Evolutionary conservation across 64 coral and sea anemone genomes (phyloP).

Genomic region (Pocillopora damicornis): DNA sequence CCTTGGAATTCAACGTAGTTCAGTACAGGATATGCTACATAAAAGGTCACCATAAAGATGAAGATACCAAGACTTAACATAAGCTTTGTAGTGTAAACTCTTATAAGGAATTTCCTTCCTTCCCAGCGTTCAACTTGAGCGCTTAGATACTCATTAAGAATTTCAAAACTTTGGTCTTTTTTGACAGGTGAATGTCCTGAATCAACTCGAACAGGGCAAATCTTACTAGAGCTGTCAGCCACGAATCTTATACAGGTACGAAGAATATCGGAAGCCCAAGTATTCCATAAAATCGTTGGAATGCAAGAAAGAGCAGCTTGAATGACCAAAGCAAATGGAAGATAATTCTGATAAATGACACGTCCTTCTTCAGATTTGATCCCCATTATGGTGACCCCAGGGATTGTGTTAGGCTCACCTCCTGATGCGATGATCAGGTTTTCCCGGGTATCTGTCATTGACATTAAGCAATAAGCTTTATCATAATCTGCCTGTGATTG

Average conservation of each 20-base stretch:
- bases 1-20: slow-evolving; percentile 49
- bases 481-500: slow-evolving; percentile 67
- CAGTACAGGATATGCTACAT: slow-evolving; percentile 51
- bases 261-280: slow-evolving; percentile 49
- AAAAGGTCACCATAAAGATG: slow-evolving; percentile 54
- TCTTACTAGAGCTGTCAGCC: slow-evolving; percentile 4
- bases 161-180: neutral
- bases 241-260: slow-evolving; percentile 57
- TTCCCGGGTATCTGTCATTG: slow-evolving; percentile 68
- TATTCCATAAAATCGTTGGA: slow-evolving; percentile 60
- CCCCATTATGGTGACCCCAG: slow-evolving; percentile 44
- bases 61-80: slow-evolving; percentile 59
- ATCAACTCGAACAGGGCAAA: neutral
- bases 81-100: slow-evolving; percentile 69
- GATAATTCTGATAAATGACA: slow-evolving; percentile 60
- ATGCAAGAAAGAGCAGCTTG: slow-evolving; percentile 61
- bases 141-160: slow-evolving; percentile 11
- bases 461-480: slow-evolving; percentile 67
- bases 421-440: slow-evolving; percentile 39
- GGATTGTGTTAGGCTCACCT: slow-evolving; percentile 18
- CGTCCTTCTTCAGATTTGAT: slow-evolving; percentile 48
- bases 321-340: slow-evolving; percentile 68
- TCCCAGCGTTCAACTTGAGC: slow-evolving; percentile 60
- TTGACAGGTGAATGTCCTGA: neutral
- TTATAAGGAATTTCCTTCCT: slow-evolving; percentile 39